Evolutionary conservation across 2,113 vertebrate species (phyloP), one percentile per base, ranked within the genome.

Genomic region (Zosterops pallidus): DNA sequence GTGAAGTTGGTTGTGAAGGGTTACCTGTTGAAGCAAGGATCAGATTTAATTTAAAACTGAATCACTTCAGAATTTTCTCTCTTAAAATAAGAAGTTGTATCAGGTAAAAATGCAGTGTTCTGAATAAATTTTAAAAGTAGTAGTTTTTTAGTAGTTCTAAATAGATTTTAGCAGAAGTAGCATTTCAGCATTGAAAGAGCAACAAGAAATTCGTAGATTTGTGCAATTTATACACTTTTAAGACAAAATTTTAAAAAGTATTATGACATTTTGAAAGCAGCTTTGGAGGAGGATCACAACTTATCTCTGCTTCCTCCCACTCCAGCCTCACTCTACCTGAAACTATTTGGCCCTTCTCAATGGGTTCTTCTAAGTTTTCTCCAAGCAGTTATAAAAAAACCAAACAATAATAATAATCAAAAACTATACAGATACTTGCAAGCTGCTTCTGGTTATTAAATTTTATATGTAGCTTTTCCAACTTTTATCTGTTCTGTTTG

Each of bases 1-100:
- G 98, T 2, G 99, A 99, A 31, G 99, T 99, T 80, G 99, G 99
- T 95, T 99, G 99, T 60, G 99, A 98, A 26, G 99, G 99, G 97
- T 99, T 99, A 87, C 99, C 99, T 99, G 98, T 94, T n/a, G 67
- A 95, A 81, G 67, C 35, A 97, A 95, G 81, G 23, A 70, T 41
- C 49, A 83, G 46, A 83, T 90, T 79, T 56, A 90, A 29, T 62
- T 84, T 59, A 91, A 68, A 91, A 82, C 3, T 37, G 7, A 65
- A 82, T 78, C 50, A 64, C 11, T 39, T 86, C 22, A 62, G 39
- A 60, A 83, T 57, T 57, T 93, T 68, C 35, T 60, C 26, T 80
- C 37, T 52, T 91, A 80, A 86, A 62, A 72, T 21, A 7, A 3
- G 0, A 88, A 42, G 52, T 14, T 81, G 10, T 33, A 59, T 29